Conservation (phyloP, 2,113 vertebrate genomes). For the Cebidichthys violaceus region DNA sequence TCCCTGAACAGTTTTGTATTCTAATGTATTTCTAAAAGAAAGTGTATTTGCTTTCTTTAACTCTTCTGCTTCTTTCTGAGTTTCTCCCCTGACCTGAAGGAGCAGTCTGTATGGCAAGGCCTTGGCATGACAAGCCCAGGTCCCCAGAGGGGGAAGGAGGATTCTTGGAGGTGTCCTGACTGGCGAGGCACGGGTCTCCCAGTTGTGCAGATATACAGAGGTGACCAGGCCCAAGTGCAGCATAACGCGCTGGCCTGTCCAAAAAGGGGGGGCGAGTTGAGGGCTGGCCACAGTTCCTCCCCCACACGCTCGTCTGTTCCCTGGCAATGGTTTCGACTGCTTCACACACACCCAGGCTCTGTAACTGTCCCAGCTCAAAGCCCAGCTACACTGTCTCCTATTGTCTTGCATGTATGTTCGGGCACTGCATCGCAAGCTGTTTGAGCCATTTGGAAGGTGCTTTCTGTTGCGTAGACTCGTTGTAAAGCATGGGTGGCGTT, state of each 20-base stretch:
- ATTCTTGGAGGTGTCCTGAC: conserved; percentile 98
- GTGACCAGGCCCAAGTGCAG: conserved; percentile 91
- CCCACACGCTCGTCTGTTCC: conserved; percentile 87
- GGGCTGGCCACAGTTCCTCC: conserved; percentile 85
- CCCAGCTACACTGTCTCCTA: conserved; percentile 84
- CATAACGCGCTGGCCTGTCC: conserved; percentile 95
- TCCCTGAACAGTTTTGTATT: conserved; percentile 35
- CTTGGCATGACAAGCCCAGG: conserved; percentile 99
- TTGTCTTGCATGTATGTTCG: conserved; percentile 91
- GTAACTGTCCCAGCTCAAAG: conserved; percentile 84
- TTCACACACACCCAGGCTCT: conserved; percentile 88
- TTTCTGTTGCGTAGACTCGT: conserved; percentile 59
- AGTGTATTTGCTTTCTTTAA: conserved; percentile 99
- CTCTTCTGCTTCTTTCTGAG: conserved; percentile 97
- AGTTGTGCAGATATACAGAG: conserved; percentile 94
- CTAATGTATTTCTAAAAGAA: conserved; percentile 87
- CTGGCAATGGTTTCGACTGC: conserved; percentile 86
- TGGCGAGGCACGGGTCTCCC: conserved; percentile 97
- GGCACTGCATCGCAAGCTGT: conserved; percentile 81
- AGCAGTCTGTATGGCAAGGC: conserved; percentile 99
- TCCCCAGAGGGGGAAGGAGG: conserved; percentile 99
- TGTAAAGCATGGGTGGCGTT: conserved; percentile 78
- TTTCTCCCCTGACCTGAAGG: conserved; percentile 98
- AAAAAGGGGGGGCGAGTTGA: conserved; percentile 88
- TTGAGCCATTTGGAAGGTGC: conserved; percentile 66